Evolutionary conservation across 2,113 vertebrate species (phyloP).

Genomic region (Neotoma lepida): DNA sequence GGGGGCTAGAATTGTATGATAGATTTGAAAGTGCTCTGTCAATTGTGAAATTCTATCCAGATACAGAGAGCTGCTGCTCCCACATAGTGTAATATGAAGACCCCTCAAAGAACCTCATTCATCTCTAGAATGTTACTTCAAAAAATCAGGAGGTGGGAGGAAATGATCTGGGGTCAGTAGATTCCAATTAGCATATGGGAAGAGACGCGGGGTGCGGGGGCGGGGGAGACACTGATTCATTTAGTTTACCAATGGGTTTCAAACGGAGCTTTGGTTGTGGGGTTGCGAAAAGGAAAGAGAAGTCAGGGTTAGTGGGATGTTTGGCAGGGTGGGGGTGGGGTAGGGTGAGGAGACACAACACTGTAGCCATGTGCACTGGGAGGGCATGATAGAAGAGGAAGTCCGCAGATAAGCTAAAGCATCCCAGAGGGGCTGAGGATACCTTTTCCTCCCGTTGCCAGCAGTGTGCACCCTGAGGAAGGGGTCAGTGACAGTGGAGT

Average conservation of each 20-base stretch:
- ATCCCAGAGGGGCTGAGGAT: accelerated
- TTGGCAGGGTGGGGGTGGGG: not conserved
- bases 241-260: not conserved
- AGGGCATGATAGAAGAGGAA: not conserved
- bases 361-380: not conserved
- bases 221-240: not conserved
- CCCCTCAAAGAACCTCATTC: constrained; percentile 14
- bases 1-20: not conserved
- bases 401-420: not conserved
- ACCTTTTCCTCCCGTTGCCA: not conserved
- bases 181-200: constrained; percentile 31
- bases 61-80: not conserved
- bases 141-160: constrained; percentile 34
- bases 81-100: not conserved
- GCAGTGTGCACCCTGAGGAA: not conserved
- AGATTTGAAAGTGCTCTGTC: constrained; percentile 1
- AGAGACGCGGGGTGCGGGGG: not conserved
- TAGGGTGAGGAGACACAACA: not conserved
- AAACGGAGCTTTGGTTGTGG: not conserved
- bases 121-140: constrained; percentile 42
- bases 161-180: constrained; percentile 40
- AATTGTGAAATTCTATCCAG: constrained; percentile 37
- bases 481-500: not conserved
- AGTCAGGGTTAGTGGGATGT: not conserved
- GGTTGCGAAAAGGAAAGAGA: not conserved